Conservation (phyloP, 2,797 vertebrate species). For the Sus cebifrons region DNA sequence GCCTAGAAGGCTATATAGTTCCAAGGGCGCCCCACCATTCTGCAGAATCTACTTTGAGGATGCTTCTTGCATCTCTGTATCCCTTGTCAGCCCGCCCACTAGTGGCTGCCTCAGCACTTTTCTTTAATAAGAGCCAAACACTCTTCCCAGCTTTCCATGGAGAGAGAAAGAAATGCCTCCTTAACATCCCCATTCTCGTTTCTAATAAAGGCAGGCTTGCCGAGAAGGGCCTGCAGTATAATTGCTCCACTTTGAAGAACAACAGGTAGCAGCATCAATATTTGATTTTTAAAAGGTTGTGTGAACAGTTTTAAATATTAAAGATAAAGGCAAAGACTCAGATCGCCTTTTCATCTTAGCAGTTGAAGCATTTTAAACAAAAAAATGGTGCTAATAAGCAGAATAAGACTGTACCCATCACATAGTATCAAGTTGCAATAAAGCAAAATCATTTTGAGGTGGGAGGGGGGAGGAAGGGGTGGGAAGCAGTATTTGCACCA, state of each 20-base stretch:
- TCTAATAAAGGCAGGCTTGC: conserved; percentile 87
- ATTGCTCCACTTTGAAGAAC: conserved; percentile 91
- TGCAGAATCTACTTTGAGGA: conserved; percentile 45
- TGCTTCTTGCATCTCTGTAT: background rate
- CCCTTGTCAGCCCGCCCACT: background rate
- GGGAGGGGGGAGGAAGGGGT: background rate
- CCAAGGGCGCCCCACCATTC: background rate
- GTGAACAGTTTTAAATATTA: conserved; percentile 89
- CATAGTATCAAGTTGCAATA: conserved; percentile 61
- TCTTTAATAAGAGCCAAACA: conserved; percentile 63
- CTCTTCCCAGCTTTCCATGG: background rate
- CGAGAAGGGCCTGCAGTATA: conserved; percentile 87
- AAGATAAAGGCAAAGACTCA: conserved; percentile 86
- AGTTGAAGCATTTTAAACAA: conserved; percentile 83
- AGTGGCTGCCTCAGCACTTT: conserved; percentile 62
- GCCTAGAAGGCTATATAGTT: background rate
- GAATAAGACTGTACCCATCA: conserved; percentile 82
- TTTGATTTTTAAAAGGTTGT: conserved; percentile 92
- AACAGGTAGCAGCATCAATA: conserved; percentile 92
- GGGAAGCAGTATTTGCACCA: background rate
- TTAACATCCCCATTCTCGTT: conserved; percentile 28
- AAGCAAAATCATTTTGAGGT: conserved; percentile 9
- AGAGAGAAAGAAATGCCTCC: background rate
- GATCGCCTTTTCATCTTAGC: conserved; percentile 88
- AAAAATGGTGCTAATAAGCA: conserved; percentile 88